Evolutionary conservation across 1,140 invertebrate genomes (phyloP).

Genomic region (Armadillidium nasatum): DNA sequence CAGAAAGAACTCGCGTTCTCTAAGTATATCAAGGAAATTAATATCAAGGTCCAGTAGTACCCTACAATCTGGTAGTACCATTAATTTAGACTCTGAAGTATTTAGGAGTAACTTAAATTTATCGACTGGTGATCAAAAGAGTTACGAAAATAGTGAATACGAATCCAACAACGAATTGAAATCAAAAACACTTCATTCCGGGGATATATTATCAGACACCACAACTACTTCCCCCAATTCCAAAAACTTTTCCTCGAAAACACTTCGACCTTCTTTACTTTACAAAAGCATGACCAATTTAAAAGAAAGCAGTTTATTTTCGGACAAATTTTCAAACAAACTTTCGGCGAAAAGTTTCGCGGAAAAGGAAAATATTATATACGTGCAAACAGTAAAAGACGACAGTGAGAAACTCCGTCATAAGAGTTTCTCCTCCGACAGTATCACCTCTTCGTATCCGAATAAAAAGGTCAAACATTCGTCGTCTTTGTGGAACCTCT

Average conservation of each 20-base stretch:
- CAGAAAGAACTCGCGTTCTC: background rate
- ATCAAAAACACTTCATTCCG: no score
- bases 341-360: background rate
- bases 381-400: background rate
- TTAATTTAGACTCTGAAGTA: background rate
- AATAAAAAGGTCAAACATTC: background rate
- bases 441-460: background rate
- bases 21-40: background rate
- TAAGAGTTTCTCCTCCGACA: background rate
- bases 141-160: no score
- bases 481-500: background rate
- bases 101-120: no score
- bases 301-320: no score
- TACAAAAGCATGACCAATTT: no score
- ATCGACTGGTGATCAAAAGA: no score
- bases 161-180: no score
- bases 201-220: no score
- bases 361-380: background rate
- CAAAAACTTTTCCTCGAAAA: no score
- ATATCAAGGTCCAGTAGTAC: background rate
- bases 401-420: background rate
- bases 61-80: background rate
- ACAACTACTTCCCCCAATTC: no score
- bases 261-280: no score
- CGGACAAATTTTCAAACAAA: background rate